Percentiles rank a stretch among this genome's conserved stretches.
Evolutionary conservation across 2,113 vertebrate species (phyloP).

Genomic region (Perca fluviatilis): DNA sequence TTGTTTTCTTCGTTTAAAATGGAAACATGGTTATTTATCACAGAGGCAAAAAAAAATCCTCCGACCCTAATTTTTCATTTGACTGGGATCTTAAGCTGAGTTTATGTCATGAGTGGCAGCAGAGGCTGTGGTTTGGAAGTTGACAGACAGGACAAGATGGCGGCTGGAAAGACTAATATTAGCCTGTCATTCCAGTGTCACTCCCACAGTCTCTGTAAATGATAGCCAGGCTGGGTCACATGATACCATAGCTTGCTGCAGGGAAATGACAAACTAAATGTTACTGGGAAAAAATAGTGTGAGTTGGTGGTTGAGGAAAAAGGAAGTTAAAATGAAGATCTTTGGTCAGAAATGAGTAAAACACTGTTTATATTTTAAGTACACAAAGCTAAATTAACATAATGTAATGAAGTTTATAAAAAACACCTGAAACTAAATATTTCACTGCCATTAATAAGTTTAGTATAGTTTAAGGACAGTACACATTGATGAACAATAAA

Average conservation of each 20-base stretch:
- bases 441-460: background rate
- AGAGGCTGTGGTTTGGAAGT: slow-evolving; percentile 20
- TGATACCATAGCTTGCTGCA: slow-evolving; percentile 45
- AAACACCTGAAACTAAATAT: background rate
- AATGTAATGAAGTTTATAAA: background rate
- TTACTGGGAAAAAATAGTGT: slow-evolving; percentile 30
- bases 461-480: background rate
- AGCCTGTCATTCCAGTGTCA: slow-evolving; percentile 55
- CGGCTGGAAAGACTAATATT: slow-evolving; percentile 52
- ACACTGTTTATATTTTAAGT: background rate
- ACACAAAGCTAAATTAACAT: background rate
- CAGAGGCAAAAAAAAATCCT: slow-evolving; percentile 2
- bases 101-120: slow-evolving; percentile 23
- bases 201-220: slow-evolving; percentile 45
- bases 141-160: slow-evolving; percentile 52
- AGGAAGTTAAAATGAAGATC: no score
- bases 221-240: slow-evolving; percentile 40
- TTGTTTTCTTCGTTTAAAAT: slow-evolving; percentile 1
- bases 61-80: slow-evolving; percentile 10
- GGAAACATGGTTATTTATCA: slow-evolving; percentile 17
- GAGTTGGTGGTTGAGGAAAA: background rate
- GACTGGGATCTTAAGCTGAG: slow-evolving; percentile 27
- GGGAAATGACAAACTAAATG: slow-evolving; percentile 51
- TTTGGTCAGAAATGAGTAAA: background rate
- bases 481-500: background rate